phyloP scores from a whole-genome alignment of 2,888 invertebrate genomes.

The Ophion slaviceki region DNA sequence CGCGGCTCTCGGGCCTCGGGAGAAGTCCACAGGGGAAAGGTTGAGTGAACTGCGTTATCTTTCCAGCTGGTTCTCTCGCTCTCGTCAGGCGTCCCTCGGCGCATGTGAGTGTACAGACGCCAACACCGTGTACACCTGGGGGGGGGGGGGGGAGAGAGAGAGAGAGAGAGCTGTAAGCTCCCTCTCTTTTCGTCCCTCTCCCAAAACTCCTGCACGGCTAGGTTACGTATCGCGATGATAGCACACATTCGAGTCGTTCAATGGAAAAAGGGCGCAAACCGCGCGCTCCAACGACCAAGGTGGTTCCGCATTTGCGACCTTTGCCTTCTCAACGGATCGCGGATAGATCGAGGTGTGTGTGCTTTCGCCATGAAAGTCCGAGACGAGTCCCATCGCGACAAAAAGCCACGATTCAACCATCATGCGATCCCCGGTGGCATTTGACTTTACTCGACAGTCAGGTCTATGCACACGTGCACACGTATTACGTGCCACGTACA shows the following conservation, averaged over 20 bases:
- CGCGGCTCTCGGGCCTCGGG: conserved; percentile 7
- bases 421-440: conserved; percentile 57
- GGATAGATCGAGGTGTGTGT: not conserved
- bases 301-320: not conserved
- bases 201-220: not conserved
- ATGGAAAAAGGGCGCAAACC: not conserved
- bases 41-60: conserved; percentile 67
- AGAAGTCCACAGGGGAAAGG: conserved; percentile 42
- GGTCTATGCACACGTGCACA: conserved; percentile 25
- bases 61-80: conserved; percentile 52
- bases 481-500: not conserved
- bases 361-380: conserved; percentile 49
- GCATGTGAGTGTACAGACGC: not conserved
- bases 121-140: conserved; percentile 15
- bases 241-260: not conserved
- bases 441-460: conserved; percentile 54
- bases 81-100: conserved; percentile 28
- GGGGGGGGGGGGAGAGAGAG: not conserved
- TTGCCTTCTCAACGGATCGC: conserved; percentile 1
- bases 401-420: conserved; percentile 61
- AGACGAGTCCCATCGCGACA: conserved; percentile 55
- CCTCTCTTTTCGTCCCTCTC: not conserved
- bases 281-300: not conserved
- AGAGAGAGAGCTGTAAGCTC: not conserved
- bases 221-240: conserved; percentile 9